Base-by-base conservation (phyloP, 2,888 invertebrate genomes). In the Deilephila elpenor region DNA sequence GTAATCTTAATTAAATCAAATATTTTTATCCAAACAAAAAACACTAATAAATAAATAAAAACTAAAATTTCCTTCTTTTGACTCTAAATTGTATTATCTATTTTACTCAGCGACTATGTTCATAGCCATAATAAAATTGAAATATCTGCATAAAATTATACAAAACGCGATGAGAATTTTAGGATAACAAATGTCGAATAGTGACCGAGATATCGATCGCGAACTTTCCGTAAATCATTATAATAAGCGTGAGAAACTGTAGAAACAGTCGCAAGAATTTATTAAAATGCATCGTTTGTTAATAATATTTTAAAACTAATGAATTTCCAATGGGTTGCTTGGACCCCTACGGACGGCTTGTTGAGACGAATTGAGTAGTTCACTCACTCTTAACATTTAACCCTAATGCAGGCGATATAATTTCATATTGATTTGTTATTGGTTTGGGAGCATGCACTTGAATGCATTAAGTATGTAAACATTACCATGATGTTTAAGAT, bases 311-410 rank as follows among this genome's bases (percentile, higher is more conserved):
- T 74, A 74, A 75, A 73, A 76, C 53, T 77, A 76, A 75, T 84
- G 79, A 80, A 80, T 75, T 78, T 76, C 75, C 76, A 75, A 79
- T 80, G 75, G 78, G 75, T 78, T 81, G 81, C 84, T 86, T 76
- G 75, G 84, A 87, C 88, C 91, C 89, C 88, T 88, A 88, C 86
- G 79, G 81, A 78, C 85, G 17, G n/a, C n/a, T 90, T 91, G 91
- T 90, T 91, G 89, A 88, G 88, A 83, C 80, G 83, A 88, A 91
- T 93, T 83, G 88, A 93, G 90, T 90, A 92, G 91, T 92, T 93
- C 91, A 88, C 88, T 88, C 84, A 87, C 83, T 89, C 84, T 93
- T 93, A 93, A 93, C 94, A 93, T 92, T 90, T 93, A 82, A 84
- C 83, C 74, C 78, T 59, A 37, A 80, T 78, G 75, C 79, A 83